phyloP scores from a whole-genome alignment of 2,113 vertebrate species.

The Nycticryphes semicollaris region DNA sequence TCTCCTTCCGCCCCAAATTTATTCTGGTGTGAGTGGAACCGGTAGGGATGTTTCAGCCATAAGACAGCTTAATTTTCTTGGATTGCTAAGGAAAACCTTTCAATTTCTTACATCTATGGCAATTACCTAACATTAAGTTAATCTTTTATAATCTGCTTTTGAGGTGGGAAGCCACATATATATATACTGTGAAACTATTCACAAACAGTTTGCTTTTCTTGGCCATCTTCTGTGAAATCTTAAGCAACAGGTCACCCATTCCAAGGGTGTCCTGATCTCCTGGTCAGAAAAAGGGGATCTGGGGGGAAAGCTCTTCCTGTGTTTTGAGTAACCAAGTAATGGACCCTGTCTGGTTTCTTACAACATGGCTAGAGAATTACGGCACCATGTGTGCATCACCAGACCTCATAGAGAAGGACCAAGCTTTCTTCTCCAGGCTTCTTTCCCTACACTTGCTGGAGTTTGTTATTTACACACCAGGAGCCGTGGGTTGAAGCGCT shows the following conservation, averaged over 20 bases:
- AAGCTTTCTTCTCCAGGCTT: not conserved
- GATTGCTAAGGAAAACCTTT: not conserved
- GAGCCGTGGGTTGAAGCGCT: rapidly evolving
- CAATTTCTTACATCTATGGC: not conserved
- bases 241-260: not conserved
- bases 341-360: not conserved
- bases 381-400: rapidly evolving
- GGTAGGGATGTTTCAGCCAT: not conserved
- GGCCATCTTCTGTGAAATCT: not conserved
- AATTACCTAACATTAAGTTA: not conserved
- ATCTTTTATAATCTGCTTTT: not conserved
- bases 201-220: not conserved
- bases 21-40: not conserved
- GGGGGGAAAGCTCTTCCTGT: not conserved
- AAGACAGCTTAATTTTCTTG: not conserved
- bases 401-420: not conserved
- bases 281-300: not conserved
- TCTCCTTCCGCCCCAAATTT: not conserved
- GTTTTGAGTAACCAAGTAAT: not conserved
- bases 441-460: not conserved
- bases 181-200: not conserved
- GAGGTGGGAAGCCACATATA: not conserved
- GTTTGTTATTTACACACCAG: not conserved
- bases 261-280: not conserved
- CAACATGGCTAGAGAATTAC: rapidly evolving